Evolutionary conservation across 2,113 vertebrate species (phyloP).

Genomic region (Ailuropoda melanoleuca): DNA sequence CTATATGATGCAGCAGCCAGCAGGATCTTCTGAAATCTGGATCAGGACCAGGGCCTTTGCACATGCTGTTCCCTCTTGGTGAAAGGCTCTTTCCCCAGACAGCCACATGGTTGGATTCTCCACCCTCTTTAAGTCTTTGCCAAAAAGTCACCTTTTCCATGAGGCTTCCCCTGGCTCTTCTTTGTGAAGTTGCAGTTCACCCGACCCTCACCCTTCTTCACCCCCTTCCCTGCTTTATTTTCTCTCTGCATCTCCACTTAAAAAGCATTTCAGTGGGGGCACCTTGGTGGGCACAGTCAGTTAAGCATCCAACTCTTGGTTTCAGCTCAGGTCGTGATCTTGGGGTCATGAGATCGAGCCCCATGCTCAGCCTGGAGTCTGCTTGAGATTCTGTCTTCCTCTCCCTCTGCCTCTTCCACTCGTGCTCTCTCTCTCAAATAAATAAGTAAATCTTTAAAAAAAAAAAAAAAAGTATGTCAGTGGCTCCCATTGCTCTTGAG

Average conservation of each 20-base stretch:
- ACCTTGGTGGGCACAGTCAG: too few species aligned
- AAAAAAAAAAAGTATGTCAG: too few species aligned
- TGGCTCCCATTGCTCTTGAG: background rate
- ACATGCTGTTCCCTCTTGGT: background rate
- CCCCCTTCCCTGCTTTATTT: background rate
- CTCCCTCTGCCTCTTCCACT: too few species aligned
- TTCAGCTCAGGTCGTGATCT: too few species aligned
- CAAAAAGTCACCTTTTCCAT: background rate
- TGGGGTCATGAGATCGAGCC: too few species aligned
- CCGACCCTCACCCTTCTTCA: background rate
- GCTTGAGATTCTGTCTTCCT: too few species aligned
- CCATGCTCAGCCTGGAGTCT: too few species aligned
- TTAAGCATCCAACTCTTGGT: too few species aligned
- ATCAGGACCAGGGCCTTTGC: background rate
- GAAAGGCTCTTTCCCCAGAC: background rate
- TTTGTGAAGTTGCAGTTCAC: too few species aligned
- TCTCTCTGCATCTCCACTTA: background rate
- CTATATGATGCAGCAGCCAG: background rate
- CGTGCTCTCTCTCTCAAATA: too few species aligned
- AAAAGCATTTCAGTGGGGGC: background rate
- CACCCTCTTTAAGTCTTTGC: background rate
- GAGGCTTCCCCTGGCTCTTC: background rate
- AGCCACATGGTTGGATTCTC: background rate
- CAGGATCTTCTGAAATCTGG: accelerated
- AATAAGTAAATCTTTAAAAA: too few species aligned